These are phyloP conservation scores for Chiroxiphia lanceolata DNA, from an alignment of 2,797 vertebrate genomes.

Conservation along the genomic window DNA sequence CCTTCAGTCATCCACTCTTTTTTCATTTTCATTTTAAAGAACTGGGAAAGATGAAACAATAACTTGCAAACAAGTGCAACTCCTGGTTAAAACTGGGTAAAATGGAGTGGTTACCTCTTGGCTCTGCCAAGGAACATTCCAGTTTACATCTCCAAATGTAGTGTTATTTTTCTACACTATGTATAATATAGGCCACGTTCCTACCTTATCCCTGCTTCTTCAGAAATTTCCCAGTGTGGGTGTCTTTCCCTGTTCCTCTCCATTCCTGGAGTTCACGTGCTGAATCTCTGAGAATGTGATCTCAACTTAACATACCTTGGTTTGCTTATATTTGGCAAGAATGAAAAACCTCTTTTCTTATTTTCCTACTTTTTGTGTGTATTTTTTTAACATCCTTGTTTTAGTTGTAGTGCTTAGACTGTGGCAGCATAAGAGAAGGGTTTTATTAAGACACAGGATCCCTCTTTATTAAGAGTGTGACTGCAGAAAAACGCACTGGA, in stretches of 20 bases:
- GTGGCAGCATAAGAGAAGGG: neutral
- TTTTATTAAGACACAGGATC: conserved; percentile 40
- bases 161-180: neutral
- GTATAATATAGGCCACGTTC: neutral
- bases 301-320: neutral
- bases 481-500: neutral
- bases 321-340: neutral
- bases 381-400: neutral
- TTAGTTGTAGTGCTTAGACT: neutral
- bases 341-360: neutral
- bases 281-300: neutral
- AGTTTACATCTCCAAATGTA: neutral
- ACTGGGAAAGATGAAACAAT: neutral
- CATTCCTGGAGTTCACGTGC: neutral
- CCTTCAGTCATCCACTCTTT: neutral
- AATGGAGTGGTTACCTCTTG: neutral
- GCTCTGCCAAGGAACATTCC: neutral
- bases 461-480: conserved; percentile 30
- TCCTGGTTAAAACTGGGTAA: neutral
- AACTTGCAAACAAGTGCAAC: neutral
- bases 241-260: neutral
- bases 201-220: neutral
- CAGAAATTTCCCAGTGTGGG: neutral
- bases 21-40: neutral
- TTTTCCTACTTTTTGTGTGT: neutral